Evolutionary conservation across 2,113 vertebrate genomes (phyloP).

Genomic region (Thymallus thymallus): DNA sequence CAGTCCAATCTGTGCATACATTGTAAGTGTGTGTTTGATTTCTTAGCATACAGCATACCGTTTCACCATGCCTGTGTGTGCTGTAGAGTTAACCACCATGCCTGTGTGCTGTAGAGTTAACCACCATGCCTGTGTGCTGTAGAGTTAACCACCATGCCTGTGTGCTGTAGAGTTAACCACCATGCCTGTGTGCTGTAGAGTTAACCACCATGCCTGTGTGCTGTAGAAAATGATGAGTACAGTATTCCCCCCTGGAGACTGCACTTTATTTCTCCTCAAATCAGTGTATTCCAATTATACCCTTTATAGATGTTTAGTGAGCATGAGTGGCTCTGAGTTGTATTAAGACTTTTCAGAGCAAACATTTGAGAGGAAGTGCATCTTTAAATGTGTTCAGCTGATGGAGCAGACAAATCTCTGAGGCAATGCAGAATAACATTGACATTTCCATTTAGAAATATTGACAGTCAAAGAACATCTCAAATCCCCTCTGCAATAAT

Average conservation of each 20-base stretch:
- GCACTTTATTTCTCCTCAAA: conserved; percentile 9
- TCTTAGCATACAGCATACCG: not conserved
- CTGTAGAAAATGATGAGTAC: no score
- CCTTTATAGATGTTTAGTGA: not conserved
- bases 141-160: conserved; percentile 9
- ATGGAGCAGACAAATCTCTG: not conserved
- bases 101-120: conserved; percentile 25
- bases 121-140: conserved; percentile 2
- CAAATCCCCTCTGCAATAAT: not conserved
- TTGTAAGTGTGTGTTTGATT: conserved; percentile 77
- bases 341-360: not conserved
- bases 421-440: not conserved
- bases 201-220: conserved; percentile 1
- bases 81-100: not conserved
- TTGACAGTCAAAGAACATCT: not conserved
- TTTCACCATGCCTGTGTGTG: conserved; percentile 5
- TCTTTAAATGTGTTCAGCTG: not conserved
- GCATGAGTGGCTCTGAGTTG: not conserved
- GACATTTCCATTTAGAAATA: conserved; percentile 9
- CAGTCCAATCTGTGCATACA: conserved; percentile 89
- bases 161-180: conserved; percentile 22
- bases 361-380: not conserved
- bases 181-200: conserved; percentile 15
- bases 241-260: conserved; percentile 11
- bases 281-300: not conserved